These are phyloP conservation scores for Hemicrepidius hirtus DNA, from an alignment of 2,888 invertebrate species.

Conservation along the genomic window DNA sequence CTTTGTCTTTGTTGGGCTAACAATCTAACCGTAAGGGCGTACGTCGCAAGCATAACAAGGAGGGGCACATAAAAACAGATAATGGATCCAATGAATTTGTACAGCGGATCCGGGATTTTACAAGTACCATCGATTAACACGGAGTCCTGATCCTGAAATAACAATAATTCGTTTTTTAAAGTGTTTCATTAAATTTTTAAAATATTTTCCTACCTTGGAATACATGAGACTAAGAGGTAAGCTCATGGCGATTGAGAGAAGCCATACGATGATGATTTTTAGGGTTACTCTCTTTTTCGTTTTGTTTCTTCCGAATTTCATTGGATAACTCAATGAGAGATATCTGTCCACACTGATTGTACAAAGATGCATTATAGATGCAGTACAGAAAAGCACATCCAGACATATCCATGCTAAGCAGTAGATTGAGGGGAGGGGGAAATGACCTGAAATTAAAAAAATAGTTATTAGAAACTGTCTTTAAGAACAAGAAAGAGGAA, in stretches of 20 bases:
- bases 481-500: too few species aligned
- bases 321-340: slow-evolving; percentile 92
- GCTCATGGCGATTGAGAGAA: slow-evolving; percentile 93
- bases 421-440: slow-evolving; percentile 87
- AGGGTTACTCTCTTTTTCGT: slow-evolving; percentile 88
- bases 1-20: slow-evolving; percentile 89
- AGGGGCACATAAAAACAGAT: slow-evolving; percentile 97
- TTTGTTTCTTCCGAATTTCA: slow-evolving; percentile 94
- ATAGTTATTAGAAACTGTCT: too few species aligned
- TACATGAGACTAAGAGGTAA: slow-evolving; percentile 92
- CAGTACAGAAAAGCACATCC: slow-evolving; percentile 97
- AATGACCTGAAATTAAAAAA: slow-evolving; percentile 80
- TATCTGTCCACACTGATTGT: slow-evolving; percentile 97
- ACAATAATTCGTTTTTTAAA: background rate
- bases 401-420: slow-evolving; percentile 96
- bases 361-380: slow-evolving; percentile 97
- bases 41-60: slow-evolving; percentile 96
- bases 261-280: slow-evolving; percentile 96
- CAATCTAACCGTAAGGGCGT: slow-evolving; percentile 91
- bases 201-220: slow-evolving; percentile 81
- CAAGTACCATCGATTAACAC: slow-evolving; percentile 89
- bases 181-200: too few species aligned
- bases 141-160: slow-evolving; percentile 85
- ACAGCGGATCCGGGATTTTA: slow-evolving; percentile 91
- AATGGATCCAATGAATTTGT: slow-evolving; percentile 94